phyloP scores from a whole-genome alignment of 2,113 vertebrate genomes.

The Trichomycterus rosablanca region DNA sequence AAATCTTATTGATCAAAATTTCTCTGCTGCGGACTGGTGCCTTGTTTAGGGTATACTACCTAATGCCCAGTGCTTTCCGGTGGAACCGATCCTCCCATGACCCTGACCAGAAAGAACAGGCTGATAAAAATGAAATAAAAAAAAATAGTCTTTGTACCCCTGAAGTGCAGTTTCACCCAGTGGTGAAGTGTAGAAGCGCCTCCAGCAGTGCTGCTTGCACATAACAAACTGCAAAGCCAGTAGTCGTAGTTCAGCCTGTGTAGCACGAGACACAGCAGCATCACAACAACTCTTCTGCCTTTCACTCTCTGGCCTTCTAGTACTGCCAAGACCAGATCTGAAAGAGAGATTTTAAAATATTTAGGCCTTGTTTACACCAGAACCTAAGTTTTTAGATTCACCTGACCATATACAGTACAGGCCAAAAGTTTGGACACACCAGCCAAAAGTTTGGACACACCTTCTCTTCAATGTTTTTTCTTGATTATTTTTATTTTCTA shows the following conservation, averaged over 20 bases:
- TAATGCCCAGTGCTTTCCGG: no score
- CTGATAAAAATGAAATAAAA: no score
- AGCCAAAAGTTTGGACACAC: no score
- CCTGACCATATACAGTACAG: neutral
- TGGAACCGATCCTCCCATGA: no score
- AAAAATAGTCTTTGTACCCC: conserved; percentile 37
- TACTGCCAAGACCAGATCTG: neutral
- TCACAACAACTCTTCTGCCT: neutral
- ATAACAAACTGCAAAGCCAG: conserved; percentile 57
- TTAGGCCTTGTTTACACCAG: neutral
- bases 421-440: no score
- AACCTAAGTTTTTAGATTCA: neutral
- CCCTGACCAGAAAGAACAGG: no score
- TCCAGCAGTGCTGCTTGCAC: conserved; percentile 61
- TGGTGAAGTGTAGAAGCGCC: conserved; percentile 38
- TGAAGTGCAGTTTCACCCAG: conserved; percentile 11
- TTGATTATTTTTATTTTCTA: no score
- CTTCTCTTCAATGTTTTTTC: no score
- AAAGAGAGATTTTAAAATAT: neutral
- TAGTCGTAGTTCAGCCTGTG: conserved; percentile 53
- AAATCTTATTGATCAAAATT: no score
- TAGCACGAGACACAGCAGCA: conserved; percentile 38
- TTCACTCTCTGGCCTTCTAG: neutral
- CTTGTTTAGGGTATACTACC: no score
- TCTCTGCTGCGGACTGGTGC: no score